These are phyloP conservation scores for Thrips palmi DNA, from an alignment of 1,140 invertebrate genomes.

Conservation along the genomic window DNA sequence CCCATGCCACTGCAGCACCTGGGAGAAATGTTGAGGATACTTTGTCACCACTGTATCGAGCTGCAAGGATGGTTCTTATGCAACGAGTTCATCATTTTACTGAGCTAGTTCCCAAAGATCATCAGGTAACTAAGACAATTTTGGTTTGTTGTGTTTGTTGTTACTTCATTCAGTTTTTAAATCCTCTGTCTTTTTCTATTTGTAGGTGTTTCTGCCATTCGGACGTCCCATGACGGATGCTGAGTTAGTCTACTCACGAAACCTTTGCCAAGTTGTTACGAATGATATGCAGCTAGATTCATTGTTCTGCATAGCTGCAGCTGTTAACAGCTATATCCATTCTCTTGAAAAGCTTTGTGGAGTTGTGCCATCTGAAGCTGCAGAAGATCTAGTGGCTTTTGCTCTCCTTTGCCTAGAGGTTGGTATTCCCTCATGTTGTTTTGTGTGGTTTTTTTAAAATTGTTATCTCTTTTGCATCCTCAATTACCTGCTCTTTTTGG, in stretches of 20 bases:
- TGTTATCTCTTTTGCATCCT: no score
- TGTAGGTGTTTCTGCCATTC: slow-evolving; percentile 21
- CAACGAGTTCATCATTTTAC: slow-evolving; percentile 34
- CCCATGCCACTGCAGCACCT: slow-evolving; percentile 9
- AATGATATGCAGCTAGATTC: slow-evolving; percentile 28
- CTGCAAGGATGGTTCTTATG: slow-evolving; percentile 32
- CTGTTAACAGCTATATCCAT: slow-evolving; percentile 28
- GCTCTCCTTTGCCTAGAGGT: slow-evolving; percentile 38
- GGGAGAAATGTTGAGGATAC: slow-evolving; percentile 15
- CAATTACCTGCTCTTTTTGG: no score
- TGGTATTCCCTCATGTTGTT: slow-evolving; percentile 9
- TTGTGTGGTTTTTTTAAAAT: no score
- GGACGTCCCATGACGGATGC: slow-evolving; percentile 24
- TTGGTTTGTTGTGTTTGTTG: not conserved
- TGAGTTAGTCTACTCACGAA: slow-evolving; percentile 30
- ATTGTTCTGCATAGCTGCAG: slow-evolving; percentile 24
- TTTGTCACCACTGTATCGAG: slow-evolving; percentile 29
- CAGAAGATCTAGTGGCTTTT: slow-evolving; percentile 37
- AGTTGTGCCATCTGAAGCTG: slow-evolving; percentile 27
- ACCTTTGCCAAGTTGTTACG: slow-evolving; percentile 32
- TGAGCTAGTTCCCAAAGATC: slow-evolving; percentile 32
- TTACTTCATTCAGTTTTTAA: slow-evolving; percentile 14
- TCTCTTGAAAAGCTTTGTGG: slow-evolving; percentile 21
- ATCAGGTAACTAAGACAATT: slow-evolving; percentile 29
- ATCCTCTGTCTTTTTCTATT: slow-evolving; percentile 12